phyloP scores from a whole-genome alignment of 2,888 invertebrate species.

The Orthosia gracilis region DNA sequence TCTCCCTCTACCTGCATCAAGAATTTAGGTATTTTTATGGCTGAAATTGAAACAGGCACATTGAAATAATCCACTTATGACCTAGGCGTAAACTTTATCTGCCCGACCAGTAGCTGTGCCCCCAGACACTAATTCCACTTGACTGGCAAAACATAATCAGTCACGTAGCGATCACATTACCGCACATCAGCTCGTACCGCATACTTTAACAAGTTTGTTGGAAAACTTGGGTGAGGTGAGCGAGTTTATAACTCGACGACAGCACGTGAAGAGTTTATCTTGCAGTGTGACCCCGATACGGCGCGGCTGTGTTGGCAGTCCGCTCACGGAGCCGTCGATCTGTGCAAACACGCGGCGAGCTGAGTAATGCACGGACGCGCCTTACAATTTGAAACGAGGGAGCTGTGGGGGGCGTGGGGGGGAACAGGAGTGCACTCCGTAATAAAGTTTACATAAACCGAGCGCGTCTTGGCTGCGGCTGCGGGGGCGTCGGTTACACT shows the following conservation, averaged over 20 bases:
- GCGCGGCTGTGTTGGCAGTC: slow-evolving; percentile 77
- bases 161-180: slow-evolving; percentile 70
- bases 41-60: slow-evolving; percentile 17
- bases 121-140: slow-evolving; percentile 53
- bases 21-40: slow-evolving; percentile 8
- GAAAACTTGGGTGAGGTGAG: slow-evolving; percentile 76
- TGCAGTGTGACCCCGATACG: slow-evolving; percentile 85
- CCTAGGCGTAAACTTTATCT: slow-evolving; percentile 31
- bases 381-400: slow-evolving; percentile 82
- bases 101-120: slow-evolving; percentile 25
- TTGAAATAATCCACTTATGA: slow-evolving; percentile 32
- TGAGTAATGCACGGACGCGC: slow-evolving; percentile 87
- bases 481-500: slow-evolving; percentile 82
- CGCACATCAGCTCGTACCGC: slow-evolving; percentile 67
- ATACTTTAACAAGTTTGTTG: slow-evolving; percentile 72
- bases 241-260: slow-evolving; percentile 79
- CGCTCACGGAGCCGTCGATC: slow-evolving; percentile 86
- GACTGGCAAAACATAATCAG: slow-evolving; percentile 63
- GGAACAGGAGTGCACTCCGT: slow-evolving; percentile 81
- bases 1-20: neutral
- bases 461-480: slow-evolving; percentile 81
- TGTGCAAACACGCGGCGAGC: slow-evolving; percentile 87
- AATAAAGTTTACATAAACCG: slow-evolving; percentile 90
- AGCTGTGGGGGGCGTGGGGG: slow-evolving; percentile 2
- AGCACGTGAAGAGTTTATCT: slow-evolving; percentile 82